These are phyloP conservation scores for Rhabdomys pumilio DNA, from an alignment of 2,797 vertebrate genomes.

Conservation along the genomic window DNA sequence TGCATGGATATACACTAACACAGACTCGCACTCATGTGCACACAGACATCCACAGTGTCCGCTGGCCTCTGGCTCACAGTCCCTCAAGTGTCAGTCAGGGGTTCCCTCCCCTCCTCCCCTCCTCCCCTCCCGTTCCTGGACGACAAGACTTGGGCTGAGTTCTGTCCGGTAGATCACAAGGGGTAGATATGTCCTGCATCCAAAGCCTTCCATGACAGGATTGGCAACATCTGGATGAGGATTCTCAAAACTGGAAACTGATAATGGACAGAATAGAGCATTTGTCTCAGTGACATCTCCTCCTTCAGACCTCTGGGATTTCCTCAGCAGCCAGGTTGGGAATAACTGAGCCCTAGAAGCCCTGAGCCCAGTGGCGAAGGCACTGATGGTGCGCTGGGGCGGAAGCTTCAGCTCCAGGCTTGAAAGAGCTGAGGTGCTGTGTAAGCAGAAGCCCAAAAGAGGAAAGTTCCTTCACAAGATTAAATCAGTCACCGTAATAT, in stretches of 20 bases:
- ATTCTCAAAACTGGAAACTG: background rate
- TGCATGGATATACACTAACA: background rate
- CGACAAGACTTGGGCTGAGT: background rate
- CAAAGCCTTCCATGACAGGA: background rate
- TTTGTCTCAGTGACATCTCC: background rate
- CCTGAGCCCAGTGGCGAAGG: background rate
- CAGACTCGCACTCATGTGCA: fast-evolving
- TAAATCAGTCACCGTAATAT: constrained; percentile 29
- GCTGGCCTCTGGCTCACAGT: background rate
- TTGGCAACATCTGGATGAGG: background rate
- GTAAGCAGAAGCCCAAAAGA: constrained; percentile 63
- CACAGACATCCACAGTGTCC: background rate
- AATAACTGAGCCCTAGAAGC: background rate
- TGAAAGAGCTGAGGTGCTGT: background rate
- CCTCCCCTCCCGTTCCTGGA: background rate
- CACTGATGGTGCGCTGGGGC: background rate
- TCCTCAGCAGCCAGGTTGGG: background rate
- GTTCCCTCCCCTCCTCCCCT: fast-evolving
- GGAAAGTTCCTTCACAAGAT: constrained; percentile 72
- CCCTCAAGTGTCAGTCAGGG: background rate
- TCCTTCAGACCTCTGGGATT: background rate
- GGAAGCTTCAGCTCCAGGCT: background rate
- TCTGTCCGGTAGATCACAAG: background rate
- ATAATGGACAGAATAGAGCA: background rate
- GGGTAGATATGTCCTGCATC: background rate